Evolutionary conservation across 2,797 vertebrate species (phyloP), one percentile per base, ranked within the genome.

Genomic region (Cuculus canorus): DNA sequence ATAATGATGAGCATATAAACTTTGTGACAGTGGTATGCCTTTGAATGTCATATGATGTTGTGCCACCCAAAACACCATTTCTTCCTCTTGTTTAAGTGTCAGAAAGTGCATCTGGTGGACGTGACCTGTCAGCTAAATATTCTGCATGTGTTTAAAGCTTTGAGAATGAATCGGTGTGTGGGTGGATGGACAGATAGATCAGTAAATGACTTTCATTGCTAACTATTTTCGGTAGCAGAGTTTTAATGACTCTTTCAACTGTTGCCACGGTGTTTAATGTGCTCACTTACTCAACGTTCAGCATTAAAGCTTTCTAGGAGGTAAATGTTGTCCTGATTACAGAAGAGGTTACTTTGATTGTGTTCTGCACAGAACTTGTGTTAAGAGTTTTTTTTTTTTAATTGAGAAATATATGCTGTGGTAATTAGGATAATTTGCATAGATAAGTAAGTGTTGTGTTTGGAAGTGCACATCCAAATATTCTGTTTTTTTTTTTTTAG

Each of bases 191-290:
- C 96, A 61, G 76, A 45, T 82, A 41, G 88, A 72, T 82, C 45
- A 77, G 68, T 81, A 71, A 90, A 83, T 93, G 11, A 59, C 81
- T 95, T 92, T 43, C 78, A 65, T 81, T 85, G 73, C 81, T 80
- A 81, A 84, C 82, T 96, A 22, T 95, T 94, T 88, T 87, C 92
- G 85, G 91, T 53, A 80, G 27, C 78, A 80, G 66, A 41, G 48
- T 90, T 95, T 88, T 96, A 94, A 94, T 90, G 83, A 95, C 78
- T 91, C 65, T 86, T 83, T 86, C 82, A 91, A 87, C 89, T 96
- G 92, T 93, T 96, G 95, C 88, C 86, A 1, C 71, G 82, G 80
- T 90, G 70, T 96, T 91, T 93, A 92, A 92, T 94, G 91, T 93
- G 45, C 75, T 92, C 63, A 23, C 59, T 95, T 64, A 86, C 77